phyloP scores from a whole-genome alignment of 2,888 invertebrate genomes.

The Lepidocyrtinus sp. region DNA sequence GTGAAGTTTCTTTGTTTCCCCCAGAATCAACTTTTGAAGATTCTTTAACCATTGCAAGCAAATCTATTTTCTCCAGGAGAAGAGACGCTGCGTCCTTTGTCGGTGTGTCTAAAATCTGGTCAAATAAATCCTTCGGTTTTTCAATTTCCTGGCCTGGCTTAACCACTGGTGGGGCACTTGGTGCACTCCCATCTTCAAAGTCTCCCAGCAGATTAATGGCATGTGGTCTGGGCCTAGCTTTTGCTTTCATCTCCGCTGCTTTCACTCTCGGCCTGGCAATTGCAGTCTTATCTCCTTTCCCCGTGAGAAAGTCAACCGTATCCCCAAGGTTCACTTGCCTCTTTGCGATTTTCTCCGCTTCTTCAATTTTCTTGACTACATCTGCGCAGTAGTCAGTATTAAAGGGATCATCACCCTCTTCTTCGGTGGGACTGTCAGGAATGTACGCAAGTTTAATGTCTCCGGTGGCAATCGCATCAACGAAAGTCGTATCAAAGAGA shows the following conservation, averaged over 20 bases:
- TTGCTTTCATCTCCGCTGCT: slow-evolving; percentile 72
- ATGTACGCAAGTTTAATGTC: slow-evolving; percentile 89
- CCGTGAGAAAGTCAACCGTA: slow-evolving; percentile 90
- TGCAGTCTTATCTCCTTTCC: slow-evolving; percentile 81
- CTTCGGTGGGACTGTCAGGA: slow-evolving; percentile 86
- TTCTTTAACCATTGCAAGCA: slow-evolving; percentile 4
- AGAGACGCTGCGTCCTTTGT: slow-evolving; percentile 42
- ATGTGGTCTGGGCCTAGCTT: slow-evolving; percentile 67
- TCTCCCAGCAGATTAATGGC: slow-evolving; percentile 70
- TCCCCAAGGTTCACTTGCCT: slow-evolving; percentile 81
- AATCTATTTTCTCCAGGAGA: slow-evolving; percentile 35
- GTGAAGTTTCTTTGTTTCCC: not conserved
- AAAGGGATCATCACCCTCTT: slow-evolving; percentile 79
- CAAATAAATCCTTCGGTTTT: slow-evolving; percentile 55
- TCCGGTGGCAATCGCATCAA: slow-evolving; percentile 88
- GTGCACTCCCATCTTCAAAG: slow-evolving; percentile 62
- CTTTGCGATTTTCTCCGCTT: slow-evolving; percentile 78
- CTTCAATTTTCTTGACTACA: slow-evolving; percentile 84
- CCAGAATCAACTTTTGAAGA: too few species aligned
- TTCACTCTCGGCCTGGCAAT: slow-evolving; percentile 71
- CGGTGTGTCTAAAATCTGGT: slow-evolving; percentile 58
- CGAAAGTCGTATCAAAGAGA: slow-evolving; percentile 90
- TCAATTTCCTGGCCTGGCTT: slow-evolving; percentile 12
- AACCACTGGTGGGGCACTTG: slow-evolving; percentile 74
- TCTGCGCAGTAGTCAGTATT: slow-evolving; percentile 93